These are phyloP conservation scores for Neoitamus cyanurus DNA, from an alignment of 2,888 invertebrate genomes.

Conservation along the genomic window DNA sequence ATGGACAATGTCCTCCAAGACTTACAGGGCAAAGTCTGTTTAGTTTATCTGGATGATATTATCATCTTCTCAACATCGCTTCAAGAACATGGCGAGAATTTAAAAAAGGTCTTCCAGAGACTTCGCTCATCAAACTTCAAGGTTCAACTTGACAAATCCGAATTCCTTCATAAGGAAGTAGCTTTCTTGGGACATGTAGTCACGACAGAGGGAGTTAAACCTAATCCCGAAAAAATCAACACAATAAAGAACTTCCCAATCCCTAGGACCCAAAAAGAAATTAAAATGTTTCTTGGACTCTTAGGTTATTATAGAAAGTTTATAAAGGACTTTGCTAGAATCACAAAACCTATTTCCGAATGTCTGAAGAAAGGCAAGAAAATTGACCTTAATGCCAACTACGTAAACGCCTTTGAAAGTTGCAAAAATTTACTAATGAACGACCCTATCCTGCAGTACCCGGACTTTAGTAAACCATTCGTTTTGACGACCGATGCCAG, in stretches of 20 bases:
- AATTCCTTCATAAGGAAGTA: not conserved
- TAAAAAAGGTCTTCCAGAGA: not conserved
- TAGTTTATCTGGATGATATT: not conserved
- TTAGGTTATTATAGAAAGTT: not conserved
- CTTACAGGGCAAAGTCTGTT: not conserved
- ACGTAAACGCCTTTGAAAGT: constrained; percentile 47
- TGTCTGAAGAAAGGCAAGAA: constrained; percentile 51
- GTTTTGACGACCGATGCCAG: constrained; percentile 47
- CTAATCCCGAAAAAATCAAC: not conserved
- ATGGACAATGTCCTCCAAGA: constrained; percentile 50
- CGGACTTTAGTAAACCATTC: constrained; percentile 59
- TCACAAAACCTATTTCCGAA: constrained; percentile 51
- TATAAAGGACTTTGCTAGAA: not conserved
- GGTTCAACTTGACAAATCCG: not conserved
- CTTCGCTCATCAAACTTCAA: not conserved
- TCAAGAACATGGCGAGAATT: not conserved
- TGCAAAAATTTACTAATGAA: constrained; percentile 34
- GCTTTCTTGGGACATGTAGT: no score
- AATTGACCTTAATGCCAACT: constrained; percentile 45
- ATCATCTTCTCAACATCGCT: not conserved
- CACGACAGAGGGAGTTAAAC: no score
- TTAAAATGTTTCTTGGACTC: not conserved
- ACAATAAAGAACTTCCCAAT: not conserved
- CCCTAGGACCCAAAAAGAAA: not conserved
- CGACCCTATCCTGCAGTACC: constrained; percentile 48